Evolutionary conservation across 2,888 invertebrate species (phyloP), one percentile per base, ranked within the genome.

Genomic region (Tridacna crocea): DNA sequence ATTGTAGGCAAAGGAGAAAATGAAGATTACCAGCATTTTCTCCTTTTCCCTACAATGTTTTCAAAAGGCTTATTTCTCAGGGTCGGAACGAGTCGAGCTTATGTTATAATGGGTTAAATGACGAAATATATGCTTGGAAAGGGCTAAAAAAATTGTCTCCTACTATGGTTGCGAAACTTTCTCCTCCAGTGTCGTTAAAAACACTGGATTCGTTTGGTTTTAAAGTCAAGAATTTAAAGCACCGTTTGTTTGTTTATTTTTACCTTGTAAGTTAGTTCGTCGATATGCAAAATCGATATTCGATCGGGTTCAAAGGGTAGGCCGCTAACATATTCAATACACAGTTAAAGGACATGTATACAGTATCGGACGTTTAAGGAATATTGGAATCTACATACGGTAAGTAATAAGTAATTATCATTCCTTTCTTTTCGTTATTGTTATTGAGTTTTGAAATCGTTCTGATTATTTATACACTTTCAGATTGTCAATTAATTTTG

Each of bases 211-310:
- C 36, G 36, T 36, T 36, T 4, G 36, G 8, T 2, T 36, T 36
- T n/a, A n/a, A n/a, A 36, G 8, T 8, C 36, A 8, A 36, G 8
- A 8, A 36, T 4, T 36, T 36, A 36, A 36, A 36, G 36, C 36
- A 36, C 36, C 36, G 36, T 36, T 36, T 55, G 55, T 55, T 55
- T 55, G 55, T 55, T 55, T 55, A 55, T 55, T 55, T 61, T 8
- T 61, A 61, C 26, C 61, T 22, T 61, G 26, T 19, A 4, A 8
- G 61, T 4, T 3, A 13, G 1, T 13, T 61, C 15, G 13, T 61
- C 61, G 61, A 61, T 61, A 61, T 24, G 61, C 24, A 17, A 22
- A 6, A 61, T 61, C 61, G 61, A 61, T 61, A 61, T 22, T 22
- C 61, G 61, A 61, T 61, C 24, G 2, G 22, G 15, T 13, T 24